Evolutionary conservation across 2,797 vertebrate species (phyloP).

Genomic region (Mormyrops attenuatus): DNA sequence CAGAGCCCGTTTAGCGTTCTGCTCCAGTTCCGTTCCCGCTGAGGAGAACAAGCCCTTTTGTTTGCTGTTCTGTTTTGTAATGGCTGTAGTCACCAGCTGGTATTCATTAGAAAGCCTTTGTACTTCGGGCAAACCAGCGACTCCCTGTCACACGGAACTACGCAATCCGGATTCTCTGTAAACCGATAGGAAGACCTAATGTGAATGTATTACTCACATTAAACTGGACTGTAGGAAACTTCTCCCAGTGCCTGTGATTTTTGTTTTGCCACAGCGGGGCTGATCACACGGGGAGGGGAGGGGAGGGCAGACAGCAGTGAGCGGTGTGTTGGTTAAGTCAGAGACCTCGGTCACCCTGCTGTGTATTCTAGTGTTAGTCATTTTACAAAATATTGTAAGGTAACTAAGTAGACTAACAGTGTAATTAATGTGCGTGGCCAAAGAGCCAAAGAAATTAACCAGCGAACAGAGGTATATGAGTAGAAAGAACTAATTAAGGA

Average conservation of each 20-base stretch:
- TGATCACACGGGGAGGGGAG: not conserved
- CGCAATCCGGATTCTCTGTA: not conserved
- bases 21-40: not conserved
- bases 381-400: not conserved
- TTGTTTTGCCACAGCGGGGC: not conserved
- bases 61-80: not conserved
- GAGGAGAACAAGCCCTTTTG: not conserved
- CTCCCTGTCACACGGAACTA: not conserved
- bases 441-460: not conserved
- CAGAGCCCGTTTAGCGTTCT: not conserved
- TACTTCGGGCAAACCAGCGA: not conserved
- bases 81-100: not conserved
- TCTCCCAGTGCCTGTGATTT: not conserved
- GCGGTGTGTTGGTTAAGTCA: not conserved
- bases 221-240: not conserved
- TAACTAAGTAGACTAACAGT: not conserved
- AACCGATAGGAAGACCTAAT: not conserved
- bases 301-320: not conserved
- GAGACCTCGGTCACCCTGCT: not conserved
- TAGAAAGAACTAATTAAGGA: not conserved
- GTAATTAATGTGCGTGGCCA: not conserved
- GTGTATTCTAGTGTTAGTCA: not conserved
- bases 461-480: not conserved
- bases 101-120: not conserved
- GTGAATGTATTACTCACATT: not conserved